Evolutionary conservation across 2,888 invertebrate genomes (phyloP).

Genomic region (Podotricha telesiphe): DNA sequence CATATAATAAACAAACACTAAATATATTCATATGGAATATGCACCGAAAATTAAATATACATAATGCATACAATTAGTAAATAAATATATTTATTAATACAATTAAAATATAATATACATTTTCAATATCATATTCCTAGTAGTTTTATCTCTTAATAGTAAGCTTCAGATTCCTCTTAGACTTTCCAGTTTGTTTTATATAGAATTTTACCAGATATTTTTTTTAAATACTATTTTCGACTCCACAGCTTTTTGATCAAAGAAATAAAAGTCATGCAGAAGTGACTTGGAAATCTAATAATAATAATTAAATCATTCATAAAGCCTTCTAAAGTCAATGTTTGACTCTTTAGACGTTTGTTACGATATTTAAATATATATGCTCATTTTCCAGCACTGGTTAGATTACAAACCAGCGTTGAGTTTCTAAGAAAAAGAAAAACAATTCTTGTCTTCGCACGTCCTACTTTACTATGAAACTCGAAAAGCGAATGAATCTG

Average conservation of each 20-base stretch:
- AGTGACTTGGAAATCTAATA: not conserved
- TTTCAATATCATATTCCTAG: slow-evolving; percentile 38
- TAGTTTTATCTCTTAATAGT: slow-evolving; percentile 35
- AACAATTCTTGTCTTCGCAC: too few relatives aligned
- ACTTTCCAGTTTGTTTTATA: slow-evolving; percentile 31
- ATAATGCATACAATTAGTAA: slow-evolving; percentile 8
- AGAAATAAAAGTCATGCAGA: not conserved
- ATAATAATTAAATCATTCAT: not conserved
- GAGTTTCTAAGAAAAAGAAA: too few relatives aligned
- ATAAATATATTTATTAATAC: slow-evolving; percentile 10
- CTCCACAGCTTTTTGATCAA: not conserved
- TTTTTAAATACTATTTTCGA: not conserved
- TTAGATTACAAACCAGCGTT: not conserved
- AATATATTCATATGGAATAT: not conserved
- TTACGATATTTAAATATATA: not conserved
- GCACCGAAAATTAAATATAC: slow-evolving; percentile 11
- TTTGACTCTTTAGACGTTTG: too few relatives aligned
- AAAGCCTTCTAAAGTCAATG: too few relatives aligned
- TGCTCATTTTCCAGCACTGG: not conserved
- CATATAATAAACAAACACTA: not conserved
- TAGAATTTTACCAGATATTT: not conserved
- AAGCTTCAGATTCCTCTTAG: slow-evolving; percentile 37
- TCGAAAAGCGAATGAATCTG: too few relatives aligned
- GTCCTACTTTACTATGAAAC: too few relatives aligned
- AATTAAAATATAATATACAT: slow-evolving; percentile 18